phyloP scores from a whole-genome alignment of 2,797 vertebrate genomes.

The Syndactyla subalaris region DNA sequence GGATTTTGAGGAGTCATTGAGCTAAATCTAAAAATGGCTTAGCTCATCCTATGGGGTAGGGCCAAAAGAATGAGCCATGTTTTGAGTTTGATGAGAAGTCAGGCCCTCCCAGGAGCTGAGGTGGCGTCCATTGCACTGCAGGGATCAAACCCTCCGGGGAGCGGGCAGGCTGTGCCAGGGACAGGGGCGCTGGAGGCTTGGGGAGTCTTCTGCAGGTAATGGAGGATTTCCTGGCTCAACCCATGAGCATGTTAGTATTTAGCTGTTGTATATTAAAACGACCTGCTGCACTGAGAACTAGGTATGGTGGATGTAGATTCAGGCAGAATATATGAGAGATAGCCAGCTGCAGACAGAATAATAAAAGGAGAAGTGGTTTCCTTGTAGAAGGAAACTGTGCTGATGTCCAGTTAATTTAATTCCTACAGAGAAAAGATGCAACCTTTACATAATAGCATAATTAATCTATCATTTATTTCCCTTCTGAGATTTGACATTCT shows the following conservation, averaged over 20 bases:
- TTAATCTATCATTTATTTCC: not conserved
- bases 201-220: not conserved
- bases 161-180: not conserved
- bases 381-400: not conserved
- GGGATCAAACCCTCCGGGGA: not conserved
- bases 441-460: not conserved
- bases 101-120: not conserved
- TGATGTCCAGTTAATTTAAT: conserved; percentile 21
- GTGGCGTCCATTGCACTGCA: not conserved
- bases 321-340: not conserved
- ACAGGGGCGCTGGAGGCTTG: not conserved
- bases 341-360: not conserved
- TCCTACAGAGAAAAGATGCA: not conserved
- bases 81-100: not conserved
- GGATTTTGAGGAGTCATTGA: not conserved
- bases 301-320: not conserved
- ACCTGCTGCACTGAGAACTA: not conserved
- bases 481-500: not conserved
- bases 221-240: not conserved
- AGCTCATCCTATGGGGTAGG: not conserved
- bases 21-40: not conserved
- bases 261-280: not conserved
- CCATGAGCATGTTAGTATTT: not conserved
- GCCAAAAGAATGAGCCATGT: not conserved
- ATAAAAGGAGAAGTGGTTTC: not conserved